Evolutionary conservation across 2,113 vertebrate genomes (phyloP).

Genomic region (Carlito syrichta): DNA sequence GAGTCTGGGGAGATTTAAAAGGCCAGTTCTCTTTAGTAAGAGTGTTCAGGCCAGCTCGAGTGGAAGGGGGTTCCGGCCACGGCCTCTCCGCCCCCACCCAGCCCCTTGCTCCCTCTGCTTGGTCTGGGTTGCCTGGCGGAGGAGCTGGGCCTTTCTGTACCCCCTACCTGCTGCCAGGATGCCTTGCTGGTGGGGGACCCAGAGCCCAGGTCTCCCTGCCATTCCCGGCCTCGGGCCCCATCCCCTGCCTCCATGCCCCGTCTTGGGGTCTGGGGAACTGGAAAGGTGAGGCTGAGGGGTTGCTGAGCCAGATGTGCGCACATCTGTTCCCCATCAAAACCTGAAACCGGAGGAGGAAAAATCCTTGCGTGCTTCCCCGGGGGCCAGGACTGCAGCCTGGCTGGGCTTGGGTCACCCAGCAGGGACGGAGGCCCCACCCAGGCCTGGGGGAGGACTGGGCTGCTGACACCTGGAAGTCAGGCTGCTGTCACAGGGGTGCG

Average conservation of each 20-base stretch:
- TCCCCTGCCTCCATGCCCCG: not conserved
- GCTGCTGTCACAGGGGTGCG: not conserved
- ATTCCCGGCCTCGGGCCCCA: not conserved
- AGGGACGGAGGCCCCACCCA: constrained; percentile 2
- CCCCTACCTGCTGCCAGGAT: not conserved
- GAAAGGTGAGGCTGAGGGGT: constrained; percentile 58
- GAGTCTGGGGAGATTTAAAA: not conserved
- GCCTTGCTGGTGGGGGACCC: not conserved
- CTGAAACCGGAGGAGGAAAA: constrained; percentile 53
- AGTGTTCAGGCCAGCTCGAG: not conserved
- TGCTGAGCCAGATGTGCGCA: constrained; percentile 41
- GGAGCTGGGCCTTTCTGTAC: not conserved
- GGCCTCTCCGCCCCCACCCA: too few species aligned
- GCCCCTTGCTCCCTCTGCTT: too few species aligned
- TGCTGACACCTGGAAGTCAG: constrained; percentile 5
- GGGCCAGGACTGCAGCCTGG: not conserved
- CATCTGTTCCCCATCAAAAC: constrained; percentile 73
- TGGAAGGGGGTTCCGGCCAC: not conserved
- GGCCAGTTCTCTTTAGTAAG: not conserved
- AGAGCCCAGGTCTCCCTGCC: not conserved
- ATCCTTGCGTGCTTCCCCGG: not conserved
- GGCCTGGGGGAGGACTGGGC: not conserved
- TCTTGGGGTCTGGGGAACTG: not conserved
- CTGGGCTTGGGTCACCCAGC: constrained; percentile 3
- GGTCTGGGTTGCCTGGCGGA: not conserved